Evolutionary conservation across 2,113 vertebrate species (phyloP), one percentile per base, ranked within the genome.

Genomic region (Solea senegalensis): DNA sequence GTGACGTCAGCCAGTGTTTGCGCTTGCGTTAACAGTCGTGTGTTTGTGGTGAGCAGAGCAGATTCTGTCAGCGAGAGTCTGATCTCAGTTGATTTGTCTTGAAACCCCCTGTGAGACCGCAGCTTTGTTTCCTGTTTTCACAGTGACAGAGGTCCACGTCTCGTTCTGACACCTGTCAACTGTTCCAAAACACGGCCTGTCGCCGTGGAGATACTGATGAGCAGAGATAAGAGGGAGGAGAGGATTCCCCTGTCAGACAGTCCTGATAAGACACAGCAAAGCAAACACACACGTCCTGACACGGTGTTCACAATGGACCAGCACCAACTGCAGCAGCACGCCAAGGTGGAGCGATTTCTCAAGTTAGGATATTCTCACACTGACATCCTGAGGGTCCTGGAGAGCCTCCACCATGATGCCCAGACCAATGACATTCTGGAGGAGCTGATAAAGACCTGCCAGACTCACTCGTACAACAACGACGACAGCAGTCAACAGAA

Each of bases 391-490:
- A 89, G 93, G 74, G 96, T 96, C 26, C 91, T 98, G 87, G 91
- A 93, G 79, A 95, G 82, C 86, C 91, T 97, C 55, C 92, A 87
- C 0, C 90, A 92, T 0, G 93, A 91, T 3, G 95, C 96, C 11
- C 91, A 96, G 86, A 96, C 95, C 83, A 96, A 98, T 0, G 96
- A 97, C 7, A 94, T 97, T 74, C 90, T 98, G 44, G 94, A 94
- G 88, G 96, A 97, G 88, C 90, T 98, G 65, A 96, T 98, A 63
- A 95, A 94, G 72, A 95, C 92, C 0, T 95, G 95, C 71, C 94
- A 92, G 74, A 92, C 90, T 41, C 89, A 90, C 8, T 68, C 68
- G 15, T 50, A 26, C 27, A 74, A 81, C 50, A 84, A 90, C 12
- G 73, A 12, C 16, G 73, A 12, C 16, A 93, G 92, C 0, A 48